Evolutionary conservation across 2,113 vertebrate genomes (phyloP).

Genomic region (Rynchops niger): DNA sequence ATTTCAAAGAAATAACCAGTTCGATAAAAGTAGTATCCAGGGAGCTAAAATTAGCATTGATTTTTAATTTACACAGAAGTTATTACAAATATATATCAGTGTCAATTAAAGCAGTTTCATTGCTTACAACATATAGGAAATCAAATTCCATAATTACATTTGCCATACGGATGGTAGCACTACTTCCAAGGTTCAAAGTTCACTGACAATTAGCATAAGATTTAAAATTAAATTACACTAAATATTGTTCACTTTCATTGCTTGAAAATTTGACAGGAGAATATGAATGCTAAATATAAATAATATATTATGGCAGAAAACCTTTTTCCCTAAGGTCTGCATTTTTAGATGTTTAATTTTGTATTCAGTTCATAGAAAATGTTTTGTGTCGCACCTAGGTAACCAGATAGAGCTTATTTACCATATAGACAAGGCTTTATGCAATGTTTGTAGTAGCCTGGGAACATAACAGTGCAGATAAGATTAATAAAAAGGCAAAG

Average conservation of each 20-base stretch:
- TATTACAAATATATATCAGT: conserved; percentile 75
- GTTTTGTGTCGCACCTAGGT: background rate
- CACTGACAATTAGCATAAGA: conserved; percentile 33
- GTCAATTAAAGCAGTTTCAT: conserved; percentile 72
- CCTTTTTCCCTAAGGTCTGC: background rate
- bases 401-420: background rate
- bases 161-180: background rate
- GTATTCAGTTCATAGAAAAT: background rate
- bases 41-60: conserved; percentile 63
- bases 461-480: background rate
- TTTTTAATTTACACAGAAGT: conserved; percentile 73
- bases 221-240: conserved; percentile 48
- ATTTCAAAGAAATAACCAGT: conserved; percentile 11
- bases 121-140: conserved; percentile 66
- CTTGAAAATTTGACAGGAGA: conserved; percentile 19
- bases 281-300: background rate
- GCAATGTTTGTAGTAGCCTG: background rate
- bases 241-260: background rate
- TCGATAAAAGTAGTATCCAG: conserved; percentile 9
- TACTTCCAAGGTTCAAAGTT: conserved; percentile 53
- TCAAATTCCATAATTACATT: conserved; percentile 68
- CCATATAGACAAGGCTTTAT: background rate
- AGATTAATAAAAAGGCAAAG: conserved; percentile 10
- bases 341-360: background rate
- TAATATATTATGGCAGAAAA: background rate